Evolutionary conservation across 1,140 invertebrate genomes (phyloP).

Genomic region (Sarcophaga bullata): DNA sequence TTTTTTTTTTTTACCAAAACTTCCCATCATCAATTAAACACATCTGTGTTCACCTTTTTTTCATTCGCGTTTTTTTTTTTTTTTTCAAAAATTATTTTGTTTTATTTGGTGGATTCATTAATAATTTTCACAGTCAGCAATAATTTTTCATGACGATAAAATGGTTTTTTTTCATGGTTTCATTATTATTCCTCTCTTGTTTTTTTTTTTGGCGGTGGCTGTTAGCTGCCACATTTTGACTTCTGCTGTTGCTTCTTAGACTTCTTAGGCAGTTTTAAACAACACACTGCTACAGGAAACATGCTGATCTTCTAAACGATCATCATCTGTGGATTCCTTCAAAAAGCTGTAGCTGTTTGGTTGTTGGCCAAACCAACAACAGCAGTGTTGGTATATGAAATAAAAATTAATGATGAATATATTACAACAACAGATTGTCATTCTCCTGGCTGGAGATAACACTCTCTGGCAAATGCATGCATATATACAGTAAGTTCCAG

Average conservation of each 20-base stretch:
- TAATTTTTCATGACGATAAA: conserved; percentile 24
- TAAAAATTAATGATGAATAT: conserved; percentile 25
- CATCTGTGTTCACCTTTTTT: not conserved
- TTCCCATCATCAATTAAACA: not conserved
- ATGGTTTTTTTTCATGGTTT: too few species aligned
- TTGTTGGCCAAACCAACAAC: not conserved
- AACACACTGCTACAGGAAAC: too few species aligned
- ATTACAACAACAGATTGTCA: conserved; percentile 25
- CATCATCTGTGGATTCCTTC: conserved; percentile 18
- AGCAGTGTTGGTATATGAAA: not conserved
- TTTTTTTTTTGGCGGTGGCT: not conserved
- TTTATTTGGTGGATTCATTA: not conserved
- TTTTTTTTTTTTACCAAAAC: too few species aligned
- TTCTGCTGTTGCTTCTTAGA: not conserved
- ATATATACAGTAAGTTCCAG: not conserved
- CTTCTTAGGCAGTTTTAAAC: not conserved
- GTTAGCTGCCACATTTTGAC: not conserved
- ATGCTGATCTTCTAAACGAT: not conserved
- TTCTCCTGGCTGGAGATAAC: conserved; percentile 23
- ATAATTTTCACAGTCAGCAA: conserved; percentile 15
- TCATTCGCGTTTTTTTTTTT: not conserved
- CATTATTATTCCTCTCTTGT: too few species aligned
- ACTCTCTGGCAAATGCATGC: not conserved
- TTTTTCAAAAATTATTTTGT: not conserved
- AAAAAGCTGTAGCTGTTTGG: not conserved